These are phyloP conservation scores for Micrasema minimum DNA, from an alignment of 1,140 invertebrate genomes.

Conservation along the genomic window DNA sequence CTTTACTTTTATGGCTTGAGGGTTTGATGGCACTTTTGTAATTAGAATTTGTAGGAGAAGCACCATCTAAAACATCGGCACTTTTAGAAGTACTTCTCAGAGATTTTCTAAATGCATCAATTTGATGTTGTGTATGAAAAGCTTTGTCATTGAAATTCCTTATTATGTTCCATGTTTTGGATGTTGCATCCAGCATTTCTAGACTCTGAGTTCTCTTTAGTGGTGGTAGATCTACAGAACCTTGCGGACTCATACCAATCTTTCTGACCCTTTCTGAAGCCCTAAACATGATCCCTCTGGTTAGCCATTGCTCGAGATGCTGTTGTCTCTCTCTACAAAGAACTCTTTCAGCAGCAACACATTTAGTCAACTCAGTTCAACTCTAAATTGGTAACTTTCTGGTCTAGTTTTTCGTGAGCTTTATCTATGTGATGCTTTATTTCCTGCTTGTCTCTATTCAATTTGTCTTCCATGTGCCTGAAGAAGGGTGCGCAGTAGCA, in stretches of 20 bases:
- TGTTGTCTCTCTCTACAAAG: slow-evolving; percentile 73
- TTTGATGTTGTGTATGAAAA: slow-evolving; percentile 61
- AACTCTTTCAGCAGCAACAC: slow-evolving; percentile 72
- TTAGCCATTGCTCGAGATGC: slow-evolving; percentile 76
- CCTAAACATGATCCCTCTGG: slow-evolving; percentile 69
- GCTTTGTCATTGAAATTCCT: slow-evolving; percentile 60
- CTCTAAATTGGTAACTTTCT: slow-evolving; percentile 85
- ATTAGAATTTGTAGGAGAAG: slow-evolving; percentile 10
- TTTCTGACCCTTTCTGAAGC: slow-evolving; percentile 69
- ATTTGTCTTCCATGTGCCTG: slow-evolving; percentile 85
- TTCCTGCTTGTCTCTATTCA: slow-evolving; percentile 87
- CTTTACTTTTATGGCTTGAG: slow-evolving; percentile 29
- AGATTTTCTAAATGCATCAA: slow-evolving; percentile 57
- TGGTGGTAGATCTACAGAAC: slow-evolving; percentile 70
- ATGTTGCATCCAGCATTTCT: slow-evolving; percentile 68
- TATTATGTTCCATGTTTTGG: slow-evolving; percentile 62
- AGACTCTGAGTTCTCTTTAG: slow-evolving; percentile 73
- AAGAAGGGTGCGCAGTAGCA: slow-evolving; percentile 85
- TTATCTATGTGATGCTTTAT: slow-evolving; percentile 85
- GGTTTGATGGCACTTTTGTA: slow-evolving; percentile 23
- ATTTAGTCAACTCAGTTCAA: slow-evolving; percentile 75
- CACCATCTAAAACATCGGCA: slow-evolving; percentile 57
- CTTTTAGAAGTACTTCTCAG: slow-evolving; percentile 61
- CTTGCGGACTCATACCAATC: slow-evolving; percentile 67
- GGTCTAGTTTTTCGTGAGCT: slow-evolving; percentile 82